Conservation (phyloP, 1,140 invertebrate species). For the Drosophila trapezifrons region DNA sequence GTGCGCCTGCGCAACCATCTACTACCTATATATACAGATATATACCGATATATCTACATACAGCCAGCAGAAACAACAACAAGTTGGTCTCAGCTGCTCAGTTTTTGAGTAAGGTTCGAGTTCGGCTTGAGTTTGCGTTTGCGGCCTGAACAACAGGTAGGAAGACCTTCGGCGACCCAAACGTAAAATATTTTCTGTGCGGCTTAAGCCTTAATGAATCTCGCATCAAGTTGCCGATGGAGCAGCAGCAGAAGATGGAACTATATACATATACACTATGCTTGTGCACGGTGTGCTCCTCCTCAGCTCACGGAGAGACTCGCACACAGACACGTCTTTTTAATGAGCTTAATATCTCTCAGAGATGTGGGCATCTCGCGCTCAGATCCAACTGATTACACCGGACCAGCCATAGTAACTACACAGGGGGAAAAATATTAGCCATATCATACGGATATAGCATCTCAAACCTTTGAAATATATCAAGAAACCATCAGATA, state of each 20-base stretch:
- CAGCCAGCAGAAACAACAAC: constrained; percentile 18
- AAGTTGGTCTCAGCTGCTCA: constrained; percentile 53
- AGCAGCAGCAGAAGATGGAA: constrained; percentile 12
- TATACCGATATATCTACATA: constrained; percentile 9
- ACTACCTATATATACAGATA: neutral
- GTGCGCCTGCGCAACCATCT: constrained; percentile 70
- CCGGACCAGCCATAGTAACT: constrained; percentile 29
- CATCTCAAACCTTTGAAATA: no score
- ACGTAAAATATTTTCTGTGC: constrained; percentile 71
- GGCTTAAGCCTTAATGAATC: constrained; percentile 79
- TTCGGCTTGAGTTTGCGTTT: neutral
- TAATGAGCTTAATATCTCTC: constrained; percentile 81
- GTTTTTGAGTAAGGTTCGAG: constrained; percentile 70
- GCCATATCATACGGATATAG: neutral
- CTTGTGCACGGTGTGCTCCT: constrained; percentile 1
- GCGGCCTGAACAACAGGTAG: constrained; percentile 63
- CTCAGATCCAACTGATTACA: constrained; percentile 77
- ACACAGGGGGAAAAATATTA: constrained; percentile 19
- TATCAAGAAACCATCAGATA: neutral
- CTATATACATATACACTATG: neutral
- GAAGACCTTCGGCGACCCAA: constrained; percentile 69
- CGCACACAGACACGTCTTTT: constrained; percentile 54
- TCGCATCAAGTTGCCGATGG: constrained; percentile 74
- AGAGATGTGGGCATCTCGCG: constrained; percentile 65
- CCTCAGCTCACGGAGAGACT: constrained; percentile 17